These are phyloP conservation scores for Danio choprae DNA, from an alignment of 2,797 vertebrate species.

Conservation along the genomic window DNA sequence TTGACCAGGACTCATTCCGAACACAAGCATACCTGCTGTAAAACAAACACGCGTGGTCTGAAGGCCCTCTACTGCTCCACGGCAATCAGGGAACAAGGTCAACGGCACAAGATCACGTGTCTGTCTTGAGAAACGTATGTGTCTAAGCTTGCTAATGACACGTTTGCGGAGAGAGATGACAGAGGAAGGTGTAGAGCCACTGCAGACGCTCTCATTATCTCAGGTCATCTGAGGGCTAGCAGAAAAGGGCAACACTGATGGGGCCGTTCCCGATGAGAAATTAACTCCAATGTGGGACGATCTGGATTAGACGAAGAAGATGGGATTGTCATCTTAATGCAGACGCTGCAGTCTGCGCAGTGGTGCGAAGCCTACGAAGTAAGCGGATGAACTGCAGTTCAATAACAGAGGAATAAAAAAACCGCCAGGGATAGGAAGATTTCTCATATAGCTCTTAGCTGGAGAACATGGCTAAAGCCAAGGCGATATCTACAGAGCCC, in stretches of 20 bases:
- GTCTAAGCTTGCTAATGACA: constrained; percentile 11
- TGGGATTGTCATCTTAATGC: constrained; percentile 32
- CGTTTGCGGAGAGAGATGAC: constrained; percentile 5
- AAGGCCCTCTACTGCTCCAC: background rate
- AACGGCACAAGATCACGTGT: constrained; percentile 6
- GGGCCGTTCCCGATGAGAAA: constrained; percentile 7
- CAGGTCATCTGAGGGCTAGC: constrained; percentile 15
- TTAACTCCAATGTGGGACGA: constrained; percentile 6
- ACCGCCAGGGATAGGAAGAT: constrained; percentile 12
- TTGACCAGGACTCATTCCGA: background rate
- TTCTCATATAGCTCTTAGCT: constrained; percentile 39
- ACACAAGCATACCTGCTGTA: background rate
- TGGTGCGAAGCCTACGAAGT: background rate
- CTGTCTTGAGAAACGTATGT: background rate
- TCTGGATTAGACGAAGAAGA: constrained; percentile 19
- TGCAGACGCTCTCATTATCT: constrained; percentile 11
- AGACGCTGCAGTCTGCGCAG: constrained; percentile 28
- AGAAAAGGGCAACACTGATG: background rate
- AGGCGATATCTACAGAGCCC: constrained; percentile 30
- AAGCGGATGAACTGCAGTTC: constrained; percentile 35
- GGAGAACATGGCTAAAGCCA: constrained; percentile 38
- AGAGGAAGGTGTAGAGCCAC: constrained; percentile 5
- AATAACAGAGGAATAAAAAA: constrained; percentile 25
- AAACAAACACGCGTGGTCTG: background rate
- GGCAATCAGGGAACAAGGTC: constrained; percentile 37